Evolutionary conservation across 2,888 invertebrate species (phyloP).

Genomic region (Epinotia ramella): DNA sequence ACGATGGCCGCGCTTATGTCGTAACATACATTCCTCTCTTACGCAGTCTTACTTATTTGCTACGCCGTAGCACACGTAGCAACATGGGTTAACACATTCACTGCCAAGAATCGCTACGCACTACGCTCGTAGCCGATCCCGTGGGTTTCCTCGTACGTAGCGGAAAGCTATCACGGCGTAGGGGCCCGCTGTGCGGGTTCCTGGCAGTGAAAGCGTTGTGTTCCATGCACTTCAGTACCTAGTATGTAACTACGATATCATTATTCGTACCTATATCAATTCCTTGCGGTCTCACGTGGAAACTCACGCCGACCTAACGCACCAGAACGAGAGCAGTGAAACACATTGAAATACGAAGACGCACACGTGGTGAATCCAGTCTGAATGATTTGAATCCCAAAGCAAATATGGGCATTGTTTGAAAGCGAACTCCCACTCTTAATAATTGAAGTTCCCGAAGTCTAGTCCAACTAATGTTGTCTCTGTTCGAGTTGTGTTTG

Average conservation of each 20-base stretch:
- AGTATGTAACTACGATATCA: too few species aligned
- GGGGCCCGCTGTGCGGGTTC: too few species aligned
- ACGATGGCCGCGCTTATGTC: not conserved
- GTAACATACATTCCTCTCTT: not conserved
- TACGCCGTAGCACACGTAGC: not conserved
- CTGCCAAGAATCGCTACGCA: too few species aligned
- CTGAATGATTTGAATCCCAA: not conserved
- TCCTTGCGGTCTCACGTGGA: not conserved
- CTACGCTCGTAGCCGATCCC: too few species aligned
- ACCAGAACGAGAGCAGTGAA: not conserved
- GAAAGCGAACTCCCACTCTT: constrained; percentile 7
- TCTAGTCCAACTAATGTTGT: constrained; percentile 7
- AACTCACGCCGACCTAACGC: not conserved
- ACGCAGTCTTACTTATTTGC: not conserved
- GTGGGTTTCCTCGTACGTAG: too few species aligned
- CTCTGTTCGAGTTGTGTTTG: constrained; percentile 4
- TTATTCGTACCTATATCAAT: not conserved
- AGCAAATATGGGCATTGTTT: constrained; percentile 1
- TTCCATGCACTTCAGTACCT: too few species aligned
- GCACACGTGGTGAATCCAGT: not conserved
- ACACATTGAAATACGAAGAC: not conserved
- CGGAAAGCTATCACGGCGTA: too few species aligned
- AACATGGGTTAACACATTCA: too few species aligned
- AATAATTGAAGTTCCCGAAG: constrained; percentile 5
- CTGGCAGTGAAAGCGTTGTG: too few species aligned